Evolutionary conservation across 2,888 invertebrate genomes (phyloP), one percentile per base, ranked within the genome.

Genomic region (Cantharis rufa): DNA sequence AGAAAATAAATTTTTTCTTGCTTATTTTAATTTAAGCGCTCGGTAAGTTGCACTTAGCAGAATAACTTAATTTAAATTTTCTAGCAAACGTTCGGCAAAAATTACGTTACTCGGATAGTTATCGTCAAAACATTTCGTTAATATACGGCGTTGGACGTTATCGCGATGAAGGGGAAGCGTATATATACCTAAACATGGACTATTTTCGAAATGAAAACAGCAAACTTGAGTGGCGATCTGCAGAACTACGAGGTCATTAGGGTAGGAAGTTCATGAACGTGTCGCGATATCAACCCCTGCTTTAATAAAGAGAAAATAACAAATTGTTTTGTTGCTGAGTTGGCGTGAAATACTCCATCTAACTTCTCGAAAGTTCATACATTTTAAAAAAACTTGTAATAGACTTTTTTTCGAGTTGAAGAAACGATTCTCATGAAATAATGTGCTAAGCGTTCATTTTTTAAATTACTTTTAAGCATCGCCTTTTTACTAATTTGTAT

Each of bases 281-380:
- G 78, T 80, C 82, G 78, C 79, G 72, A 82, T 80, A 81, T 82
- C 82, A 82, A 83, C 76, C 79, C 74, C 76, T 68, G 78, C 82
- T 81, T 83, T 84, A 84, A 84, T 84, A 84, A 83, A 82, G 80
- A 80, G 81, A 82, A 83, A 80, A 82, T 84, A 82, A 83, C 82
- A 83, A 84, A 84, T 83, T 82, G 83, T 80, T 80, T 72, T 77
- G 81, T 80, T 80, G 81, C 78, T 78, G 82, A 80, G 73, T 79
- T 76, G 71, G 75, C 73, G 74, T 79, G 78, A 70, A 70, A 74
- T 74, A 70, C 48, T 70, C 48, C 48, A 48, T 48, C 48, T 16
- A 32, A 69, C 16, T 69, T 32, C 16, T 32, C 3, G 69, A 15
- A 69, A 69, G 27, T 16, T 69, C 24, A 16, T 28, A 15, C 16